Percentiles rank a stretch among this genome's conserved stretches.
Conservation (phyloP, 2,797 vertebrate species). For the Columba guinea region DNA sequence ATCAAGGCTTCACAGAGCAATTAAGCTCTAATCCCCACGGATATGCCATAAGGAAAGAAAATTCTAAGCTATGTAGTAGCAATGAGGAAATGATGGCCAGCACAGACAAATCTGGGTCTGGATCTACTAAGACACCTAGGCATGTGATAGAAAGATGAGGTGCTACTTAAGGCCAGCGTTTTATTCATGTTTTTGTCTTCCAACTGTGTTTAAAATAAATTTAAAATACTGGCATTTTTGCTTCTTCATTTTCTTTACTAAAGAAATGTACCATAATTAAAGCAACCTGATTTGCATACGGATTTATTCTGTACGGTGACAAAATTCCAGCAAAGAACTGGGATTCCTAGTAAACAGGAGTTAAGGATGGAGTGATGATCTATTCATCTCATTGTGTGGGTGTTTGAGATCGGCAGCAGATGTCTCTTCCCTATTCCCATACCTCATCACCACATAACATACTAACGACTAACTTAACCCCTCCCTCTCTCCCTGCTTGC, state of each 20-base stretch:
- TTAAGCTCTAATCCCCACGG: neutral
- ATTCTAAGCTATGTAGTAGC: neutral
- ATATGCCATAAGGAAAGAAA: neutral
- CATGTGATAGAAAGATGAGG: neutral
- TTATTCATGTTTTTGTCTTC: neutral
- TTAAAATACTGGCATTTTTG: neutral
- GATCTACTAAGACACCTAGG: neutral
- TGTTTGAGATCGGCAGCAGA: conserved; percentile 43
- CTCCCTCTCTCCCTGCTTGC: neutral
- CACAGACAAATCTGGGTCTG: neutral
- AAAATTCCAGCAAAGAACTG: conserved; percentile 16
- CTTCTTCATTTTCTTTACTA: neutral
- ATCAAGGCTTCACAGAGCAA: neutral
- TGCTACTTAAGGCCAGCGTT: neutral
- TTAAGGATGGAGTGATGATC: conserved; percentile 4
- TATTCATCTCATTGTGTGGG: conserved; percentile 15
- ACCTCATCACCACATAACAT: neutral
- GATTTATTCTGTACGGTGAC: neutral
- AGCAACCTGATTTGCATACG: neutral
- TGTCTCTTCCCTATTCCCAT: neutral
- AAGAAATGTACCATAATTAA: neutral
- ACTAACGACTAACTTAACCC: neutral
- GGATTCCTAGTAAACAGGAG: conserved; percentile 32
- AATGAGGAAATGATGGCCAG: neutral
- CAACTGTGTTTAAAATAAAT: neutral